Base-by-base conservation (phyloP, 2,888 invertebrate species). In the Trissolcus brochymenae region DNA sequence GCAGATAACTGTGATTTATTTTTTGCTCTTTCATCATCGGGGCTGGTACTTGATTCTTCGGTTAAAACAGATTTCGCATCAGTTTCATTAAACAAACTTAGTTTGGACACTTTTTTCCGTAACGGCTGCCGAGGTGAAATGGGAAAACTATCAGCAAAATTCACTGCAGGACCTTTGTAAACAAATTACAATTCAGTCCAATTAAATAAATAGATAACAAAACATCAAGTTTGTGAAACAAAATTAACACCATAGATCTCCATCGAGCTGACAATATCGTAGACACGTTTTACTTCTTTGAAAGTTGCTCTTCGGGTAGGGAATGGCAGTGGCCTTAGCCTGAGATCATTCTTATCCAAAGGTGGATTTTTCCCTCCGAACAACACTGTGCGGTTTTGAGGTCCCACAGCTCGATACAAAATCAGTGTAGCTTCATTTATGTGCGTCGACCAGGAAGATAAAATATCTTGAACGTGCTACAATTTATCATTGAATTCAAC, bases 241-340 rank as follows among this genome's bases (percentile, higher is more conserved):
- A 49, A 29, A 49, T 50, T 9, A 49, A 54, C 64, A 75, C 74
- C 74, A 54, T 94, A 94, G 41, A 94, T 91, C 83, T 93, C 92
- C 51, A 93, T 89, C 61, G 92, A 91, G 17, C 94, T 91, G 6
- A 96, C 89, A 54, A 94, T 90, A 60, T 92, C 91, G 81, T 95
- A 94, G 0, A 95, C 94, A 76, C 96, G 90, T 85, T 93, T 92
- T 0, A 95, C 92, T 90, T 97, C 96, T 61, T 92, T 94, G 82
- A 93, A 94, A 0, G 95, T 95, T 0, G 97, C 95, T 81, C 95
- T 92, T 81, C 94, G 91, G 0, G 96, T 96, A 0, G 94, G 93
- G 89, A 97, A 96, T 0, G 97, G 96, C 79, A 97, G 91, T 17
- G 91, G 92, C 80, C 94, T 89, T 7, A 95, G 87, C 73, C 94